These are phyloP conservation scores for Diorhabda elongata DNA, from an alignment of 1,140 invertebrate species.

Conservation along the genomic window DNA sequence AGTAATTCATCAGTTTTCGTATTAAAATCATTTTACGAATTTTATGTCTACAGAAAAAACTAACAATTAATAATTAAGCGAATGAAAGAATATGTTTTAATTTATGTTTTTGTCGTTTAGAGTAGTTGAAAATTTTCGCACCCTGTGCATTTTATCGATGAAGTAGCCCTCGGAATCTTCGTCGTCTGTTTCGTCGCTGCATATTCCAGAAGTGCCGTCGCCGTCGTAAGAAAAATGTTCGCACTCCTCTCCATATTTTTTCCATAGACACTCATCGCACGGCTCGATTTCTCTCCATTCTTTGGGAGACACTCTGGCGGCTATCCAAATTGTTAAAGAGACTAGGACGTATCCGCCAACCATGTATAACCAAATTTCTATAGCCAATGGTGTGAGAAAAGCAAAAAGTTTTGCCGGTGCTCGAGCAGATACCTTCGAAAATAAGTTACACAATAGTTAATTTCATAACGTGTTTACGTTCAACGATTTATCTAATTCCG, in stretches of 20 bases:
- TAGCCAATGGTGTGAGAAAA: conserved; percentile 79
- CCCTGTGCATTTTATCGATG: too few relatives aligned
- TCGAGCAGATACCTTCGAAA: conserved; percentile 46
- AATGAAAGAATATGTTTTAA: too few relatives aligned
- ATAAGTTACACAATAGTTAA: background rate
- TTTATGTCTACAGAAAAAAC: too few relatives aligned
- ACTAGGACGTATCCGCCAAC: conserved; percentile 70
- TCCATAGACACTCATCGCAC: conserved; percentile 45
- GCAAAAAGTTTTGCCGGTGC: conserved; percentile 71
- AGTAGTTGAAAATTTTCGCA: too few relatives aligned
- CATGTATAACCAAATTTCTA: conserved; percentile 78
- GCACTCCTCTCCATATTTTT: conserved; percentile 28
- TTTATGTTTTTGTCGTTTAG: too few relatives aligned
- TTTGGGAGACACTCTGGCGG: conserved; percentile 73
- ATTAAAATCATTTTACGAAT: too few relatives aligned
- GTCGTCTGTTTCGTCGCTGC: conserved; percentile 29
- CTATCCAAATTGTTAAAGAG: conserved; percentile 76
- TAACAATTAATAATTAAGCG: too few relatives aligned
- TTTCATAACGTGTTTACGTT: too few relatives aligned
- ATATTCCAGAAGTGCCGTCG: conserved; percentile 32
- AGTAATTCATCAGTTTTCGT: too few relatives aligned
- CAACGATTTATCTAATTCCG: too few relatives aligned
- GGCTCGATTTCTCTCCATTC: conserved; percentile 75
- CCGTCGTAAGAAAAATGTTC: conserved; percentile 24
- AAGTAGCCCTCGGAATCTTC: background rate